phyloP scores from a whole-genome alignment of 2,797 vertebrate genomes.

The Geotrypetes seraphini region DNA sequence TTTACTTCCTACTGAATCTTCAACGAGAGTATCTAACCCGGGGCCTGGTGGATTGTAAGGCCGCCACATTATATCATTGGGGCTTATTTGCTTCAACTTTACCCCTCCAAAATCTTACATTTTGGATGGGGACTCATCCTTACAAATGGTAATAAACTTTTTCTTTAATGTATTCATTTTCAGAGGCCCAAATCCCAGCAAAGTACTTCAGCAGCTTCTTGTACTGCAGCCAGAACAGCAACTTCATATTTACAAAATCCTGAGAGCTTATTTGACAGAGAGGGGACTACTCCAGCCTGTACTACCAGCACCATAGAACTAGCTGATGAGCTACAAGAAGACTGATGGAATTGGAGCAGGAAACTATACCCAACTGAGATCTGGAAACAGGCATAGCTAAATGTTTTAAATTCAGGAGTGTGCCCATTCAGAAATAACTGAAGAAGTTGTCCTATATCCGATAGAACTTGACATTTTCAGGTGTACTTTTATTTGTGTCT shows the following conservation, averaged over 20 bases:
- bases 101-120: too few species aligned
- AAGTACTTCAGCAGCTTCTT: conserved; percentile 84
- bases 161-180: conserved; percentile 10
- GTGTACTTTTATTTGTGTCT: conserved; percentile 17
- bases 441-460: conserved; percentile 23
- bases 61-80: too few species aligned
- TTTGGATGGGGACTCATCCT: too few species aligned
- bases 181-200: conserved; percentile 94
- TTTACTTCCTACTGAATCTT: too few species aligned
- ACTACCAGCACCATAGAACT: conserved; percentile 40
- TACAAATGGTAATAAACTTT: background rate
- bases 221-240: conserved; percentile 88
- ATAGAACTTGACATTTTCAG: conserved; percentile 6
- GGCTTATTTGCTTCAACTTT: too few species aligned
- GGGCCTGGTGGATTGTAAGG: too few species aligned
- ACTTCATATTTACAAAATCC: conserved; percentile 76
- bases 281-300: conserved; percentile 70
- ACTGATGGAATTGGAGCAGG: conserved; percentile 3
- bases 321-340: background rate
- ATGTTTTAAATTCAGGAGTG: conserved; percentile 19
- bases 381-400: conserved; percentile 7
- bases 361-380: background rate
- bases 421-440: conserved; percentile 33
- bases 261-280: conserved; percentile 75
- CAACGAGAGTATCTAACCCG: too few species aligned